Evolutionary conservation across 2,888 invertebrate species (phyloP).

Genomic region (Ophion ellenae): DNA sequence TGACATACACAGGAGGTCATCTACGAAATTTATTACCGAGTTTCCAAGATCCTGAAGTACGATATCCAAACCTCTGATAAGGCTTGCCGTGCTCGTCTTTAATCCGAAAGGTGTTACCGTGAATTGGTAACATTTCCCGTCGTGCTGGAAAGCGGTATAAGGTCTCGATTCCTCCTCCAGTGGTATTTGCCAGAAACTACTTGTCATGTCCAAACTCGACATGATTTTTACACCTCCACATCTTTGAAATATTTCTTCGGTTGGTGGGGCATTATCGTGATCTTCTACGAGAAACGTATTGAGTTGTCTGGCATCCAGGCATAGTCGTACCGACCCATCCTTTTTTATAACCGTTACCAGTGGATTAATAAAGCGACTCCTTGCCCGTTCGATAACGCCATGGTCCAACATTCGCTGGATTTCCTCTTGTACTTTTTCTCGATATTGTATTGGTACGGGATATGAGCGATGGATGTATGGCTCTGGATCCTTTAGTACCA

Average conservation of each 20-base stretch:
- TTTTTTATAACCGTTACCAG: conserved; percentile 7
- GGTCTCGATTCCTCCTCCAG: background rate
- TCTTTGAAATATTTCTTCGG: conserved; percentile 8
- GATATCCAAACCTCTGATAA: background rate
- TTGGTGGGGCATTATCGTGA: background rate
- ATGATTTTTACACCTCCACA: background rate
- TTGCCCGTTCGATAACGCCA: background rate
- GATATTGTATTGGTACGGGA: too few relatives aligned
- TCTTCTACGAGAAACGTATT: conserved; percentile 1
- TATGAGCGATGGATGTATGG: too few relatives aligned
- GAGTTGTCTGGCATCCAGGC: conserved; percentile 15
- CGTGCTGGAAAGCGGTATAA: conserved; percentile 24
- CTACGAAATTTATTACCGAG: background rate
- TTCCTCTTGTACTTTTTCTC: background rate
- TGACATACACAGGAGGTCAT: conserved; percentile 20
- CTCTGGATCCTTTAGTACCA: too few relatives aligned
- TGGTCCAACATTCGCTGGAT: background rate
- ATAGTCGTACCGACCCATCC: background rate
- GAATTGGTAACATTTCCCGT: conserved; percentile 14
- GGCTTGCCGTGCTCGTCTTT: conserved; percentile 5
- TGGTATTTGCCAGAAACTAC: background rate
- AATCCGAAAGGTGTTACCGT: conserved; percentile 18
- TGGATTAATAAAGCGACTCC: background rate
- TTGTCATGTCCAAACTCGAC: conserved; percentile 6
- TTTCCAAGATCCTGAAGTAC: background rate